Evolutionary conservation across 2,888 invertebrate genomes (phyloP), one percentile per base, ranked within the genome.

Genomic region (Drosophila helvetica): DNA sequence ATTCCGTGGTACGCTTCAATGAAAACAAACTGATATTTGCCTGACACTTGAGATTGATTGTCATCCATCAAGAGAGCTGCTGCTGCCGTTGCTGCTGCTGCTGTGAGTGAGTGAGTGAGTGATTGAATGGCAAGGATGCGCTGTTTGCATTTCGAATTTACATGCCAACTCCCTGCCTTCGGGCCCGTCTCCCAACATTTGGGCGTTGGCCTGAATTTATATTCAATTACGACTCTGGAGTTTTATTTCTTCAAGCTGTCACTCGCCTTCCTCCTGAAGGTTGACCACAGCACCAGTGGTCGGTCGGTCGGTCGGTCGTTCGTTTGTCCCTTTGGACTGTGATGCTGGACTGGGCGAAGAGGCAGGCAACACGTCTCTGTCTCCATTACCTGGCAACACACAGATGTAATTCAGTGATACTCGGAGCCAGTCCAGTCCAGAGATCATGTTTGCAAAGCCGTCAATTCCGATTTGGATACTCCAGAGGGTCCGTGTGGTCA

Each of bases 41-140:
- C 80, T 85, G 89, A 89, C 89, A 89, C 90, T 90, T 88, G 83
- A 89, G 86, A 90, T 89, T 89, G 89, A 89, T 89, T 89, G 90
- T 88, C 90, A 90, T 86, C 81, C 90, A 89, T 89, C 89, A 89
- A 78, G 81, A 71, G 81, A 71, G 81, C 67, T 75, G 69, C 69
- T 42, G 65, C 46, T 51, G 60, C 47, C 50, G 68, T 51, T 2
- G 15, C 6, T 19, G 43, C n/a, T 62, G 63, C 27, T n/a, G 12
- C 56, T 56, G 30, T 62, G 60, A 54, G 73, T 66, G 67, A 43
- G 73, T 66, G 67, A 43, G 60, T 72, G 78, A 79, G 67, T 87
- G 85, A 82, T 80, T 83, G 79, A 85, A 79, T 79, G 73, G 69
- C 79, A 76, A 77, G 81, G 78, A 80, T 78, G 71, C 51, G 72